phyloP scores from a whole-genome alignment of 2,888 invertebrate species.

The Sturmia bella region DNA sequence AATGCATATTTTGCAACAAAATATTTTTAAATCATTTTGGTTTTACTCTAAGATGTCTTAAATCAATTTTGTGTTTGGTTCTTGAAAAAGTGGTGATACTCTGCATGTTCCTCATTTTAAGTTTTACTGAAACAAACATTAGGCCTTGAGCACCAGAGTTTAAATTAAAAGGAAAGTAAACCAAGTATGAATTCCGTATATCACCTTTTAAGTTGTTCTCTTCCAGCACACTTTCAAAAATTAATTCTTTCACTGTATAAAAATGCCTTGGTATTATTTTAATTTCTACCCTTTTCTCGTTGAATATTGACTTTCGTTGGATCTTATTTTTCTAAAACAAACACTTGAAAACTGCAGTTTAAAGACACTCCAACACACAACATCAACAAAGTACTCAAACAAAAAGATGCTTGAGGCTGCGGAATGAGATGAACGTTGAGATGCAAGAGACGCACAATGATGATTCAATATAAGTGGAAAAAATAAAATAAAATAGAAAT shows the following conservation, averaged over 20 bases:
- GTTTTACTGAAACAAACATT: no score
- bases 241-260: slow-evolving; percentile 32
- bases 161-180: no score
- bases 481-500: slow-evolving; percentile 12
- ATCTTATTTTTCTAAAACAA: slow-evolving; percentile 58
- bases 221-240: neutral
- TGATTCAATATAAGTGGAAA: slow-evolving; percentile 62
- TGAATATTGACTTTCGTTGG: slow-evolving; percentile 55
- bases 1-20: no score
- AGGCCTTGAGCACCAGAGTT: no score
- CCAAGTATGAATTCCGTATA: no score
- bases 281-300: slow-evolving; percentile 27
- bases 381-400: slow-evolving; percentile 4
- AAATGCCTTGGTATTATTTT: slow-evolving; percentile 28
- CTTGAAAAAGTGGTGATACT: no score
- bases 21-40: no score
- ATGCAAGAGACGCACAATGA: slow-evolving; percentile 34
- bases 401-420: slow-evolving; percentile 36
- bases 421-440: slow-evolving; percentile 7
- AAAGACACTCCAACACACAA: slow-evolving; percentile 51
- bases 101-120: no score
- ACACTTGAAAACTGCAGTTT: slow-evolving; percentile 68
- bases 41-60: no score
- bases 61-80: no score
- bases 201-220: no score